phyloP scores from a whole-genome alignment of 2,888 invertebrate species.

The Rugalucina vietnamica region DNA sequence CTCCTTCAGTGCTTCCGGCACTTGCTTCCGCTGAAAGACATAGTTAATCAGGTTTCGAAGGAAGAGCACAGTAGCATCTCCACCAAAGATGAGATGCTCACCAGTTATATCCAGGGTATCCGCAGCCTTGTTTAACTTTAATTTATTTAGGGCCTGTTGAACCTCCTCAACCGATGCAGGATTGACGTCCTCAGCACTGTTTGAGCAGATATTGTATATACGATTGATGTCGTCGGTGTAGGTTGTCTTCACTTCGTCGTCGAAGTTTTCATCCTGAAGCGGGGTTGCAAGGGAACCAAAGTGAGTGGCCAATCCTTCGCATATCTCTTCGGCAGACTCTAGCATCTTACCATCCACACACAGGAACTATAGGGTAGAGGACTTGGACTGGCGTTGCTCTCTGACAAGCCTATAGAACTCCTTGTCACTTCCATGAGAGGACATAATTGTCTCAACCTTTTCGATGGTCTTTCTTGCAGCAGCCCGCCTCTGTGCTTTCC shows the following conservation, averaged over 20 bases:
- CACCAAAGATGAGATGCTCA: conserved; percentile 1
- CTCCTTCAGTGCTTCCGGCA: background rate
- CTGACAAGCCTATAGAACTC: background rate
- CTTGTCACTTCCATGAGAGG: background rate
- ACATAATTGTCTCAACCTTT: background rate
- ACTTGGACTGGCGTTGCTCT: background rate
- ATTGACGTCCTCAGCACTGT: background rate
- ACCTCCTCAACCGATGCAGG: background rate
- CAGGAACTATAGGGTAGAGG: background rate
- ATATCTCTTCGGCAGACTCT: background rate
- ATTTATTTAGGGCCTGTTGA: background rate
- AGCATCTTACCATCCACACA: background rate
- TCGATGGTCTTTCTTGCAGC: background rate
- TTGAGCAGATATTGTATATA: background rate
- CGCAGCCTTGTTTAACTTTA: background rate
- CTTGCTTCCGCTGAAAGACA: background rate
- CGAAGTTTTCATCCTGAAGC: background rate
- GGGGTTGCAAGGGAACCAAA: background rate
- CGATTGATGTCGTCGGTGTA: background rate
- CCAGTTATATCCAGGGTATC: background rate
- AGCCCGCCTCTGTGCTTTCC: background rate
- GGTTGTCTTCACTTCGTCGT: background rate
- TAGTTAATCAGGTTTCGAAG: background rate
- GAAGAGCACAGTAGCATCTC: background rate
- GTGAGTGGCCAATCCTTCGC: background rate